Evolutionary conservation across 1,140 invertebrate species (phyloP).

Genomic region (Scaptomyza pallida): DNA sequence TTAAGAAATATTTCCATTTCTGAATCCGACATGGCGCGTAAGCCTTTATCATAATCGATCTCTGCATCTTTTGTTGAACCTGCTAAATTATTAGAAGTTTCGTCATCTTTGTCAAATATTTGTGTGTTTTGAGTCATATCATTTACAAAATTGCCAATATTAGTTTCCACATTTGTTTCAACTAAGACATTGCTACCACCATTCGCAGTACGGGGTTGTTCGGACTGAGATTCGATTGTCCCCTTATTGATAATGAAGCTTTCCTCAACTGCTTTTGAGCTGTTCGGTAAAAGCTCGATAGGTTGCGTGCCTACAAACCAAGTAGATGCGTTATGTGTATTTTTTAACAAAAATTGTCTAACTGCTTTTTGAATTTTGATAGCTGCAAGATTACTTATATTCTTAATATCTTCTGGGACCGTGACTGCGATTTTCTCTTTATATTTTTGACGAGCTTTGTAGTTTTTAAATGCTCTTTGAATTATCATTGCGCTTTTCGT

Average conservation of each 20-base stretch:
- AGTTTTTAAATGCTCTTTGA: conserved; percentile 36
- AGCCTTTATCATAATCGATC: conserved; percentile 28
- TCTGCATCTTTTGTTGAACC: conserved; percentile 37
- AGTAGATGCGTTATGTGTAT: not conserved
- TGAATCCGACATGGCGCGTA: not conserved
- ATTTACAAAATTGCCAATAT: conserved; percentile 53
- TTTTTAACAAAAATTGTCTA: conserved; percentile 16
- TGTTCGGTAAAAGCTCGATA: conserved; percentile 42
- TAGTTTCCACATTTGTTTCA: conserved; percentile 54
- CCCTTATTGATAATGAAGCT: no score
- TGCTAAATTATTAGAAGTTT: conserved; percentile 68
- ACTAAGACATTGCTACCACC: conserved; percentile 49
- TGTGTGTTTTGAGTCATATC: conserved; percentile 30
- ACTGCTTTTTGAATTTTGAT: conserved; percentile 52
- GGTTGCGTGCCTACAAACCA: conserved; percentile 72
- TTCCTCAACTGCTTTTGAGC: conserved; percentile 12
- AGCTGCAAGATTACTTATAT: conserved; percentile 28
- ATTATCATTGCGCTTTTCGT: conserved; percentile 46
- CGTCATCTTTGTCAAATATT: conserved; percentile 58
- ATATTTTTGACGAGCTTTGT: not conserved
- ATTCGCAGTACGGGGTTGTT: conserved; percentile 27
- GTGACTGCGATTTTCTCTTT: not conserved
- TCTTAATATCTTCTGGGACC: not conserved
- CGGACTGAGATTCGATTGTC: conserved; percentile 30
- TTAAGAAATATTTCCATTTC: not conserved